Conservation (phyloP, 1,140 invertebrate genomes). For the Whitmania pigra region DNA sequence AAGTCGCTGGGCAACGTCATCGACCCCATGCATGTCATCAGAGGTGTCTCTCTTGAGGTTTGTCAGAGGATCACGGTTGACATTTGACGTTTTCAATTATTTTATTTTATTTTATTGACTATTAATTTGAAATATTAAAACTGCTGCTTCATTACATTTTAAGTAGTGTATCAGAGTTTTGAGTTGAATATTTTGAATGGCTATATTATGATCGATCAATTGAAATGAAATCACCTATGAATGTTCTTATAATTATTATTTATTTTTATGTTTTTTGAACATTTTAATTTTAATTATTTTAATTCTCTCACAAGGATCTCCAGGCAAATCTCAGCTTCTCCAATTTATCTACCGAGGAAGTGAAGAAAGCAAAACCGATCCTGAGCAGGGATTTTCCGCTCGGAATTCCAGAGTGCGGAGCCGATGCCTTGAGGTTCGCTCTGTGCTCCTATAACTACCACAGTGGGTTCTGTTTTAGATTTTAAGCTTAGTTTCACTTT, state of each 20-base stretch:
- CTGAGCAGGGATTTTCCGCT: conserved; percentile 85
- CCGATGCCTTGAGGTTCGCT: conserved; percentile 90
- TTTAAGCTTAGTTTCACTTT: neutral
- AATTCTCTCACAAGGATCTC: conserved; percentile 29
- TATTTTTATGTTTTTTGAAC: neutral
- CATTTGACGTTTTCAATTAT: neutral
- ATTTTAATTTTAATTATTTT: too few relatives aligned
- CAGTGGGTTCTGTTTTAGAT: conserved; percentile 46
- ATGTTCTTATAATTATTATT: too few relatives aligned
- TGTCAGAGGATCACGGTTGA: neutral
- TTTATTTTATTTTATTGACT: neutral
- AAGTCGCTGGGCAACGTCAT: conserved; percentile 97
- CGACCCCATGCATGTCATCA: conserved; percentile 92
- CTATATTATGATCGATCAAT: neutral
- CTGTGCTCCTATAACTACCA: conserved; percentile 84
- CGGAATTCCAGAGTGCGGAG: conserved; percentile 97
- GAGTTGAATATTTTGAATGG: too few relatives aligned
- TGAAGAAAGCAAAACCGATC: conserved; percentile 58
- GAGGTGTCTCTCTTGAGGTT: conserved; percentile 65
- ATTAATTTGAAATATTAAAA: neutral
- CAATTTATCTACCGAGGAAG: conserved; percentile 78
- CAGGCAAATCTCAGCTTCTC: conserved; percentile 47
- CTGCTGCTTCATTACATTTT: neutral
- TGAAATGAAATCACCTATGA: neutral
- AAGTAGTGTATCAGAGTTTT: neutral